Conservation (phyloP, 2,888 invertebrate species). For the Apoda limacodes region DNA sequence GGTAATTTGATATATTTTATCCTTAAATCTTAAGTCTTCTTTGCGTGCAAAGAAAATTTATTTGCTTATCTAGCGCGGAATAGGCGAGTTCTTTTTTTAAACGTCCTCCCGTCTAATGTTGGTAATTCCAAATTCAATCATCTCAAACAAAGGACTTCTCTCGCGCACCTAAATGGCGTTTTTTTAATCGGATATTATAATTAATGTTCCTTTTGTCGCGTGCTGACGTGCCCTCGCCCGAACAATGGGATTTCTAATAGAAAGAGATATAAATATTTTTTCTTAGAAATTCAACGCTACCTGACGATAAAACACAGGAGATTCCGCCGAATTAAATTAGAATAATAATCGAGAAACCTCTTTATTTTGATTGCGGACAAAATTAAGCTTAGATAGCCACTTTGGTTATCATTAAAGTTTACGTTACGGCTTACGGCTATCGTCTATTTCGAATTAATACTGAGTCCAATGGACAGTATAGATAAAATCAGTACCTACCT, state of each 20-base stretch:
- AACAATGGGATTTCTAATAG: conserved; percentile 68
- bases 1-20: conserved; percentile 51
- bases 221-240: conserved; percentile 66
- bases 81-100: too few species aligned
- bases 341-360: conserved; percentile 52
- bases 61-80: too few species aligned
- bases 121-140: conserved; percentile 65
- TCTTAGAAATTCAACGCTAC: conserved; percentile 63
- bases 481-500: too few species aligned
- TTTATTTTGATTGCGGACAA: too few species aligned
- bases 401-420: too few species aligned
- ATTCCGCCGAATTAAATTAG: conserved; percentile 57
- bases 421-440: too few species aligned
- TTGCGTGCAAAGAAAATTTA: too few species aligned
- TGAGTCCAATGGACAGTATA: too few species aligned
- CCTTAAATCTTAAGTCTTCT: too few species aligned
- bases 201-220: conserved; percentile 71
- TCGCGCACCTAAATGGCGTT: conserved; percentile 64
- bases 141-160: conserved; percentile 64
- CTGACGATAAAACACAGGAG: conserved; percentile 65
- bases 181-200: conserved; percentile 72
- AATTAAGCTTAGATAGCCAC: too few species aligned
- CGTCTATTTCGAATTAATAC: too few species aligned
- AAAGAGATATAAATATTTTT: conserved; percentile 65
- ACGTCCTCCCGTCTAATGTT: conserved; percentile 54